These are phyloP conservation scores for Gymnopithys bicolor DNA, from an alignment of 2,797 vertebrate genomes.

Conservation along the genomic window DNA sequence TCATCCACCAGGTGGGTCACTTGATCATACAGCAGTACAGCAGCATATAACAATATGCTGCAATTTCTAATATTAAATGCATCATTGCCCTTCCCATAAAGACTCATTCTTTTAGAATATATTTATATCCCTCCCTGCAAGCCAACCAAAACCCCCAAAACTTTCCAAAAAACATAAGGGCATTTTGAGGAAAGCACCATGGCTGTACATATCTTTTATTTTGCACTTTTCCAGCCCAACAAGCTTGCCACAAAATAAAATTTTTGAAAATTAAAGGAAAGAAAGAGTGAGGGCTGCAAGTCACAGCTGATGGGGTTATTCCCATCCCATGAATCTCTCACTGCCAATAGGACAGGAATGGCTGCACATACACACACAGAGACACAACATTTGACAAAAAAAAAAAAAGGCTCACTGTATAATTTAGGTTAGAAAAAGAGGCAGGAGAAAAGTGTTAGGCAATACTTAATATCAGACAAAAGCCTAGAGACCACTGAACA, in stretches of 20 bases:
- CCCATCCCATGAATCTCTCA: not conserved
- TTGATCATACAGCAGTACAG: not conserved
- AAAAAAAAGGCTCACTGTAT: fast-evolving
- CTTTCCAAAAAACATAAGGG: not conserved
- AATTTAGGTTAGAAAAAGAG: not conserved
- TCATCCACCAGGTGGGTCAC: too few species aligned
- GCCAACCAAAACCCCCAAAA: not conserved
- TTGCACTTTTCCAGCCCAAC: not conserved
- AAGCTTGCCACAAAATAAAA: not conserved
- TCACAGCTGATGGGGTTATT: too few species aligned
- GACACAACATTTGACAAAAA: not conserved
- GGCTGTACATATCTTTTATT: not conserved
- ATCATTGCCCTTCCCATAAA: not conserved
- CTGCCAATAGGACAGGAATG: not conserved
- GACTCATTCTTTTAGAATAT: not conserved
- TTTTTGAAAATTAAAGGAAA: not conserved
- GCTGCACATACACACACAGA: not conserved
- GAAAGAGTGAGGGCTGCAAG: not conserved
- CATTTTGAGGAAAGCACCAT: not conserved
- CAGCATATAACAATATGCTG: not conserved
- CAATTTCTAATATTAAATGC: not conserved
- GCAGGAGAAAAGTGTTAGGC: not conserved
- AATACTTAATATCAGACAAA: not conserved
- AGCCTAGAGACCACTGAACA: not conserved
- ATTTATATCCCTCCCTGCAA: not conserved